Evolutionary conservation across 2,797 vertebrate genomes (phyloP).

Genomic region (Nothura maculosa): DNA sequence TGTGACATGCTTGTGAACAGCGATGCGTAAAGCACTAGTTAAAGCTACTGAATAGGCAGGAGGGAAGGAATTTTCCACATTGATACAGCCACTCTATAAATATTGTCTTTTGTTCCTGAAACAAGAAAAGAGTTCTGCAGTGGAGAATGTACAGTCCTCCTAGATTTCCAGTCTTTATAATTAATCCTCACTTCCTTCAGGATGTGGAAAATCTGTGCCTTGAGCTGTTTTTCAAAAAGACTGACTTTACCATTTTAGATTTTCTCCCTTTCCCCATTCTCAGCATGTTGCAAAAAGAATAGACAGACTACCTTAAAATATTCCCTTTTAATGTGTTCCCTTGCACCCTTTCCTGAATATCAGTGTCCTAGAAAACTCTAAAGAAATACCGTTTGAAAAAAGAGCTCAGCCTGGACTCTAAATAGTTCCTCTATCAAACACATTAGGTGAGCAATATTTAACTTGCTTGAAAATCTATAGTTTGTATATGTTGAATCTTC

Average conservation of each 20-base stretch:
- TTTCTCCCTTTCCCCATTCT: background rate
- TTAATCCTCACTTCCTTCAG: background rate
- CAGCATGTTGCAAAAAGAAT: background rate
- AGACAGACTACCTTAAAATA: background rate
- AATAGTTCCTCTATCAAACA: background rate
- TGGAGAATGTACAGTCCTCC: background rate
- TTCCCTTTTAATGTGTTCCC: background rate
- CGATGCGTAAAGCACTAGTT: background rate
- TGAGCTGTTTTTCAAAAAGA: background rate
- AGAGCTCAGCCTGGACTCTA: background rate
- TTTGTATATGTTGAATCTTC: background rate
- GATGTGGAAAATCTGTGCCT: background rate
- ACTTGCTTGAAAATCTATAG: background rate
- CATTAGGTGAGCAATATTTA: background rate
- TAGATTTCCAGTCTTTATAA: background rate
- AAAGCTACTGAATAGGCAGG: background rate
- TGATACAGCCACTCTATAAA: background rate
- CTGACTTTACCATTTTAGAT: background rate
- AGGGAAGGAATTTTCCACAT: background rate
- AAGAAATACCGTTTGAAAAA: background rate
- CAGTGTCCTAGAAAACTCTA: background rate
- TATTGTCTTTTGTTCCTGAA: background rate
- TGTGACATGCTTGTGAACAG: background rate
- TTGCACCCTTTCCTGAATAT: background rate
- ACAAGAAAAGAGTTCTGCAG: background rate